Base-by-base conservation (phyloP, 2,113 vertebrate genomes). In the Takifugu bimaculatus region DNA sequence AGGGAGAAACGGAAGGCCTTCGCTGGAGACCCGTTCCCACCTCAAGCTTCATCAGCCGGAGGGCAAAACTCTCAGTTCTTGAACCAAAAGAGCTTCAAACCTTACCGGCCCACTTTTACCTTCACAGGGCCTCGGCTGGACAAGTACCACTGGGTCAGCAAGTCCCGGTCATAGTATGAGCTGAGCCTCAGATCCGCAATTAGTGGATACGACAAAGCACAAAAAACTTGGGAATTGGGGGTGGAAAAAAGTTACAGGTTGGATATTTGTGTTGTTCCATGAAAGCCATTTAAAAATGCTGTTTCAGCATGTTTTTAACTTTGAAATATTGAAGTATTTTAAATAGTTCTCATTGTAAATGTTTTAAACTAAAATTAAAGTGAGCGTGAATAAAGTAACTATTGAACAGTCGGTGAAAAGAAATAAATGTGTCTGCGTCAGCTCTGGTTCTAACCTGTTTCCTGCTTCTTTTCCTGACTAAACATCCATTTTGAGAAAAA, bases 141-240 rank as follows among this genome's bases (percentile, higher is more conserved):
- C 82, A 91, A 94, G 55, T 98, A 94, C 85, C 97, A 98, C 80
- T 99, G 96, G 96, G 87, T 98, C 85, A 96, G 93, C 74, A 91
- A 92, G 60, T 91, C 85, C 60, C 81, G 87, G 1, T 92, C 89
- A 14, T 91, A 59, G 4, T 28, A 12, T 1, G 1, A 45, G 7
- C 9, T 25, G 4, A 13, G 48, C 48, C 48, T 7, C n/a, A 1
- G 47, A 2, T 20, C 48, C 7, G 48, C 15, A 25, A n/a, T 2
- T 1, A 5, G 48, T 14, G 45, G 5, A 5, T 14, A 4, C 5
- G 1, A 10, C 35, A 39, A 39, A 39, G 35, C 35, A 39, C 35
- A 6, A 39, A 39, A 39, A 10, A 45, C 14, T 39, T 47, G 57
- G 20, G 20, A 20, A 20, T 20, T 15, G 35, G 35, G 3, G 11